Base-by-base conservation (phyloP, 2,113 vertebrate species). In the Cochlearius cochlearius region DNA sequence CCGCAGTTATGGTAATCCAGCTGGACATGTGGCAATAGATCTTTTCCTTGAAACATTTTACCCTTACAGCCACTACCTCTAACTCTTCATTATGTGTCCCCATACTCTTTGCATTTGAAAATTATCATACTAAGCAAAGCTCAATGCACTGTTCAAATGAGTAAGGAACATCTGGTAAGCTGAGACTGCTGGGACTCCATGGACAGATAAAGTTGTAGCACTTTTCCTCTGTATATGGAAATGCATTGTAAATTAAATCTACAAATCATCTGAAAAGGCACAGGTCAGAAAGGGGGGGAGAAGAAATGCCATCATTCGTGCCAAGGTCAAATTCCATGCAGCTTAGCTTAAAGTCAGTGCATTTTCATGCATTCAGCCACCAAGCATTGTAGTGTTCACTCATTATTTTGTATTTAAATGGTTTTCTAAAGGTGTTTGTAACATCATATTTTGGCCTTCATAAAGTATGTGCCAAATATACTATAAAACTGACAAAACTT, bases 81-180 rank as follows among this genome's bases (percentile, higher is more conserved):
- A 87, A 41, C 39, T 87, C 69, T 92, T 86, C 72, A 59, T 86
- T 88, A 87, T 94, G 38, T 92, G 76, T 96, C 77, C 88, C 85
- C 62, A 38, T 67, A 67, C 93, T 94, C 92, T 4, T 86, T 79
- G 32, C 72, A n/a, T 88, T 95, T 94, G 94, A 95, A 94, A 94
- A 96, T 96, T 92, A 95, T 86, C 94, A 72, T 52, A 72, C 88
- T 60, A 47, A 92, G 79, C 94, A 96, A 96, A 92, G 86, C 83
- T 93, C 90, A 95, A 17, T 64, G 58, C 90, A 72, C 91, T 59
- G 56, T 63, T 97, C 80, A 97, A 92, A 81, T 76, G 92, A 88
- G 62, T 19, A 38, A 86, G 94, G 95, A 96, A 96, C 88, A 94
- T 91, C 95, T 97, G 97, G 96, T 96, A 92, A 96, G 76, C 66